Evolutionary conservation across 2,888 invertebrate genomes (phyloP).

Genomic region (Tachina fera): DNA sequence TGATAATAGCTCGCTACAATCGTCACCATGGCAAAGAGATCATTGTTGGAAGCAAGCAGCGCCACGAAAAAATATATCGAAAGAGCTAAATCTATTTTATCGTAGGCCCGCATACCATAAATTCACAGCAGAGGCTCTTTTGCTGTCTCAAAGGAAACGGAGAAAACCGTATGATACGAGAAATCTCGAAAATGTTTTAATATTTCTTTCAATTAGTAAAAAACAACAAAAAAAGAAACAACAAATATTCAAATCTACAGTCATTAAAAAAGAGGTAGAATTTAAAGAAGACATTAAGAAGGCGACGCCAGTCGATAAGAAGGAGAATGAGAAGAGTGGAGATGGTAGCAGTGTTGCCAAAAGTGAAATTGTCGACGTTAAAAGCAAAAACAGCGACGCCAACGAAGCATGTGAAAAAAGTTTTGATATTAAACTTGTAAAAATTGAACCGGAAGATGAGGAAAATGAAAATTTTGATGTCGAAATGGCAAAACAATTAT

Average conservation of each 20-base stretch:
- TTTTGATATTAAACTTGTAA: slow-evolving; percentile 45
- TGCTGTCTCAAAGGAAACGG: slow-evolving; percentile 84
- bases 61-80: slow-evolving; percentile 89
- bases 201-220: slow-evolving; percentile 32
- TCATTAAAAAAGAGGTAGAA: slow-evolving; percentile 22
- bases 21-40: slow-evolving; percentile 95
- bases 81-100: slow-evolving; percentile 87
- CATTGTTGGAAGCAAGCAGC: slow-evolving; percentile 94
- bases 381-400: slow-evolving; percentile 24
- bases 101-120: slow-evolving; percentile 78
- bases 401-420: slow-evolving; percentile 42
- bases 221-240: slow-evolving; percentile 7
- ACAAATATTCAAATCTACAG: slow-evolving; percentile 17
- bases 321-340: background rate
- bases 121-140: slow-evolving; percentile 76
- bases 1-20: slow-evolving; percentile 95
- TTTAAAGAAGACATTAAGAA: slow-evolving; percentile 38
- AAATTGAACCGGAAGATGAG: slow-evolving; percentile 32
- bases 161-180: slow-evolving; percentile 86
- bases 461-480: slow-evolving; percentile 53
- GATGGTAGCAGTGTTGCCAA: slow-evolving; percentile 19
- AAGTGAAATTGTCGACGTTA: slow-evolving; percentile 5
- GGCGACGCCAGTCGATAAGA: background rate
- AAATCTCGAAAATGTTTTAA: slow-evolving; percentile 20
- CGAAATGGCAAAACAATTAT: slow-evolving; percentile 56